Evolutionary conservation across 2,888 invertebrate species (phyloP).

Genomic region (Candidula unifasciata): DNA sequence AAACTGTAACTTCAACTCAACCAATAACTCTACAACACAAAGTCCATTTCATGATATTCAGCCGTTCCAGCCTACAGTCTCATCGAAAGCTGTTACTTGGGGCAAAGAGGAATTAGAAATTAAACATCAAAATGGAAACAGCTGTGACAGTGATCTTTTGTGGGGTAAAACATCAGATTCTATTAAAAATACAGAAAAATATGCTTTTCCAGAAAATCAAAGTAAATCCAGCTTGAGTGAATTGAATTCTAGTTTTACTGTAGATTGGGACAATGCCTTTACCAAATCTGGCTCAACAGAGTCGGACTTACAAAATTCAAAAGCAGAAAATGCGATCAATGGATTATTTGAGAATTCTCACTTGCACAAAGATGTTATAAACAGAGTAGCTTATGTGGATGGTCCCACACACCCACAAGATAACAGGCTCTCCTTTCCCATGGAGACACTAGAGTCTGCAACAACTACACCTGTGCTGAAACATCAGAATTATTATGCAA

Average conservation of each 20-base stretch:
- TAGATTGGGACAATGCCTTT: slow-evolving; percentile 24
- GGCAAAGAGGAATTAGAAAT: neutral
- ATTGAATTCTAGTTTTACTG: neutral
- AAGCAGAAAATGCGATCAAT: neutral
- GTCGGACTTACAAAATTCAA: neutral
- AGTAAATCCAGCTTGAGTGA: neutral
- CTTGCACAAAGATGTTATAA: neutral
- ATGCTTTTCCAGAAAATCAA: neutral
- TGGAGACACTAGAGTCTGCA: neutral
- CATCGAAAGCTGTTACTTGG: no score
- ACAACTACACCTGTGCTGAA: slow-evolving; percentile 23
- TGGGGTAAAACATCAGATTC: neutral
- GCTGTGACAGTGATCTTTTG: neutral
- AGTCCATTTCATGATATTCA: slow-evolving; percentile 6
- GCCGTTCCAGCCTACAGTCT: neutral
- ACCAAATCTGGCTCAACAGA: neutral
- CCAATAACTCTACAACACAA: neutral
- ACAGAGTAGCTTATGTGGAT: no score
- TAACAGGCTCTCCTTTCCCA: neutral
- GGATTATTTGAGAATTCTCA: neutral
- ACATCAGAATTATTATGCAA: neutral
- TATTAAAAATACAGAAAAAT: neutral
- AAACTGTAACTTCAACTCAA: neutral
- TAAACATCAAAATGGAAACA: neutral
- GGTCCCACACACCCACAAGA: neutral